Evolutionary conservation across 1,140 invertebrate species (phyloP).

Genomic region (Frieseomelitta varia): DNA sequence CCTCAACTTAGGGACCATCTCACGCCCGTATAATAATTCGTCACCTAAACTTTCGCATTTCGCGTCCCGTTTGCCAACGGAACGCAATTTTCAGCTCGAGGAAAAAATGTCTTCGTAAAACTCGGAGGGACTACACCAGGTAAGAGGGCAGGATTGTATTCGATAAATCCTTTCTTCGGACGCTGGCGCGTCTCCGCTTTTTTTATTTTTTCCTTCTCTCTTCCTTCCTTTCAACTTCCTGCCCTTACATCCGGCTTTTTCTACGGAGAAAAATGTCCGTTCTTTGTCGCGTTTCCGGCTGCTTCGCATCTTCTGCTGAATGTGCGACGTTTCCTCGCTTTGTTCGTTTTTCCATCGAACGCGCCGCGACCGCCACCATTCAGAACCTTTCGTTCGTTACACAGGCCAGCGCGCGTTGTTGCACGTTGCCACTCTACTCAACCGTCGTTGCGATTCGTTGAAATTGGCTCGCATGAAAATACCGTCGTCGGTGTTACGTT

Average conservation of each 20-base stretch:
- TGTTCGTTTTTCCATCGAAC: background rate
- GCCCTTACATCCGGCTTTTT: constrained; percentile 1
- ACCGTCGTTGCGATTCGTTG: background rate
- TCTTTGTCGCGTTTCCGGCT: constrained; percentile 11
- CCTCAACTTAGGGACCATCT: no score
- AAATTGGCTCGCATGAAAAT: background rate
- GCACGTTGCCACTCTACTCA: no score
- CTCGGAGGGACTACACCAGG: background rate
- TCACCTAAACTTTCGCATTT: background rate
- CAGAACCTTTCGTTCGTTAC: background rate
- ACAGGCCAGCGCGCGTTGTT: no score
- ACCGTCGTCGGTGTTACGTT: no score
- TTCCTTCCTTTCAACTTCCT: background rate
- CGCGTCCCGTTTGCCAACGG: background rate
- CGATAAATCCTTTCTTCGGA: constrained; percentile 14
- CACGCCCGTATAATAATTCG: background rate
- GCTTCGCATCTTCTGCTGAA: background rate
- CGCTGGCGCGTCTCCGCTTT: background rate
- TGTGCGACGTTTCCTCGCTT: background rate
- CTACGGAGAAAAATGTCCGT: constrained; percentile 8
- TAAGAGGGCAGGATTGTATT: background rate
- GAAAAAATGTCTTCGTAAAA: constrained; percentile 22
- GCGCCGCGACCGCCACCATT: no score
- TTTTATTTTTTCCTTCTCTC: background rate
- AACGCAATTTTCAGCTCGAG: background rate